Evolutionary conservation across 2,113 vertebrate genomes (phyloP).

Genomic region (Lepidiolamprologus cunningtoni): DNA sequence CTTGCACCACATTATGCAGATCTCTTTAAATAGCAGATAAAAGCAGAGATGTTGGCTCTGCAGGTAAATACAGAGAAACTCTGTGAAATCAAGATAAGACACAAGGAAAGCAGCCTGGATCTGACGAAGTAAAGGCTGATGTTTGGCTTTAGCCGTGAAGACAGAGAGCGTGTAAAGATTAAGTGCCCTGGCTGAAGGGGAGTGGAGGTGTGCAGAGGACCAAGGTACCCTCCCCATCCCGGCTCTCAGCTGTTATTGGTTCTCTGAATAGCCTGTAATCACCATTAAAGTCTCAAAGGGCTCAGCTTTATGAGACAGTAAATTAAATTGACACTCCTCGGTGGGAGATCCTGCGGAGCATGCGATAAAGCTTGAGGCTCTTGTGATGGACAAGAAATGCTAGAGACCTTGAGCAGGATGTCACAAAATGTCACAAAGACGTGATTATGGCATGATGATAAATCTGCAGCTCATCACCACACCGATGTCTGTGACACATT

Average conservation of each 20-base stretch:
- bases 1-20: not conserved
- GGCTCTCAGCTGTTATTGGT: constrained; percentile 29
- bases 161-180: not conserved
- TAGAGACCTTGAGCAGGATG: not conserved
- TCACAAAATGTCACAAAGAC: not conserved
- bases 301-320: constrained; percentile 30
- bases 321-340: constrained; percentile 28
- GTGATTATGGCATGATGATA: not conserved
- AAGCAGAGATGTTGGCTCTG: not conserved
- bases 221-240: not conserved
- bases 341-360: not conserved
- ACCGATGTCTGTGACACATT: not conserved
- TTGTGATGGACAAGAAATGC: constrained; percentile 1
- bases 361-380: not conserved
- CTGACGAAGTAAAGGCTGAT: not conserved
- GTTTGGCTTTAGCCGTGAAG: not conserved
- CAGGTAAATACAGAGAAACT: not conserved
- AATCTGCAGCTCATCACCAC: not conserved
- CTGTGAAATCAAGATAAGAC: not conserved
- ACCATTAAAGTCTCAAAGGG: constrained; percentile 27
- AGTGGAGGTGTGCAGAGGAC: constrained; percentile 22
- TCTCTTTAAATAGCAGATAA: not conserved
- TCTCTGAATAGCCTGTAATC: constrained; percentile 27
- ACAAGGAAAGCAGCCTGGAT: not conserved
- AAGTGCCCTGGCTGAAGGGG: not conserved